Base-by-base conservation (phyloP, 1,140 invertebrate genomes). In the Aporrectodea caliginosa region DNA sequence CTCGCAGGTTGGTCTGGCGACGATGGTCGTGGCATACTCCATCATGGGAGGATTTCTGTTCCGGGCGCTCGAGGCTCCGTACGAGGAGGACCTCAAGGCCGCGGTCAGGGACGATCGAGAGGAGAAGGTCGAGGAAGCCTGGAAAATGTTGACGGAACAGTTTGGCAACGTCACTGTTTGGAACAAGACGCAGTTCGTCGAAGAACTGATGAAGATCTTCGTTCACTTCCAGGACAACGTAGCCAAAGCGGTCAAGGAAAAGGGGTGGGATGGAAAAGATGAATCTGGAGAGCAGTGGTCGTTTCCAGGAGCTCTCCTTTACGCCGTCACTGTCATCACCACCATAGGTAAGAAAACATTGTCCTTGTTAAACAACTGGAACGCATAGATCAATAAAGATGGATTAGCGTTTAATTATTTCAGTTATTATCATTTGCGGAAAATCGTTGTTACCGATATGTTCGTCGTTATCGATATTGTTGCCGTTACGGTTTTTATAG, bases 11-110 rank as follows among this genome's bases (percentile, higher is more conserved):
- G 95, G 95, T 69, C 93, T 97, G 81, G 94, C 95, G 81, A 92
- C 93, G 74, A 90, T 97, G 16, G 93, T 98, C 71, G 92, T 97
- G 75, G 93, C 93, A 22, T 97, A 97, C 86, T 94, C 93, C 2
- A 92, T 96, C 71, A 92, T 93, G 76, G 95, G 95, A n/a, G 95
- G 95, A 71, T 93, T 97, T 84, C 93, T 96, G 83, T 97, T 97
- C 85, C 89, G 95, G 31, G 92, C 93, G 14, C 93, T 96, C 35
- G 95, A 96, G 89, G 93, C 93, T 33, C 89, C 92, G 90, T 81
- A 90, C 90, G 83, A 92, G 34, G 35, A 30, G 58, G 22, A 69
- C 33, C 58, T 69, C n/a, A 79, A 80, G 78, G n/a, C 30, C 22
- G 32, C 33, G 0, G 30, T 81, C 30, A 34, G 29, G 29, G 22